Evolutionary conservation across 1,140 invertebrate genomes (phyloP), one percentile per base, ranked within the genome.

Genomic region (Zaprionus lachaisei): DNA sequence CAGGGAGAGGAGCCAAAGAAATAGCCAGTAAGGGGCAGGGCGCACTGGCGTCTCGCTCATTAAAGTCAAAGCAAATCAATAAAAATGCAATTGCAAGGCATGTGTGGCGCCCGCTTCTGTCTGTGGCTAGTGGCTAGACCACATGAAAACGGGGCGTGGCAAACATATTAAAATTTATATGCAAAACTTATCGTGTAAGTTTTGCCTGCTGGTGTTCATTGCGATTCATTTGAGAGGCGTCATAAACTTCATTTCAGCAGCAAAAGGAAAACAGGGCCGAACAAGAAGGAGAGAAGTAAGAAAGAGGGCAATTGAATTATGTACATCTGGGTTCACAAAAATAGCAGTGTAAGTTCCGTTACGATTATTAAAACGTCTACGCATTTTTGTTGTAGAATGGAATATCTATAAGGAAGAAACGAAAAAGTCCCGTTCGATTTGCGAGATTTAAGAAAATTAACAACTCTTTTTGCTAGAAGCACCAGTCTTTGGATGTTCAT

Each of bases 11-110:
- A 22, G 22, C 28, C 5, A 5, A 54, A 38, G n/a, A 14, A 54
- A 69, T 14, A 20, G 5, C 5, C 57, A 17, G 14, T 7, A 31
- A 69, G 28, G 44, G 24, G 22, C 17, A 63, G 26, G 9, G 4
- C 2, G 2, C 31, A 38, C 54, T 22, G 15, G 15, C 24, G 20
- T 11, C 17, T 37, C 31, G 44, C 63, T 63, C 41, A 68, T 77
- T 79, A 79, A 77, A 66, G 54, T 44, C 34, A 38, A 66, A 44
- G n/a, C 15, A 41, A 79, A 77, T 79, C 77, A 77, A 76, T 79
- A 77, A 77, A 76, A 72, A 58, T 64, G 60, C 62, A 77, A 72
- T 77, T 77, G 65, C 61, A 72, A 72, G 20, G 31, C 28, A 34
- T 44, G 49, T 28, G 65, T 49, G 22, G 17, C 22, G 37, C 58